Base-by-base conservation (phyloP, 2,797 vertebrate genomes). In the Pseudochirops corinnae region DNA sequence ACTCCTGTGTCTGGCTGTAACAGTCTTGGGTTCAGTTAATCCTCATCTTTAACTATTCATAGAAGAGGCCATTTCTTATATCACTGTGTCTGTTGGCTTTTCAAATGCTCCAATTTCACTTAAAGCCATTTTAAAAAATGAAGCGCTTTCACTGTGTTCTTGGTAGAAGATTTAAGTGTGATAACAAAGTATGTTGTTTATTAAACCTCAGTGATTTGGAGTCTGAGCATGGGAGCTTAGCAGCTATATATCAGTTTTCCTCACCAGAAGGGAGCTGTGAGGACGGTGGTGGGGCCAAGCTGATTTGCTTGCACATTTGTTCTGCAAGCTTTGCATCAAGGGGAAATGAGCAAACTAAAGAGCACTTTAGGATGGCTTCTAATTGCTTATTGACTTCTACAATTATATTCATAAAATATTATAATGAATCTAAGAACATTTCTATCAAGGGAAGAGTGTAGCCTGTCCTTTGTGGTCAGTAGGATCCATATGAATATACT, bases 11-110 rank as follows among this genome's bases (percentile, higher is more conserved):
- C 92, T 21, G 74, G 13, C 55, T 58, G 12, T 94, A n/a, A 12
- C 93, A 29, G 50, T 24, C 57, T 55, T 67, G 31, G 91, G 67
- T 92, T 55, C 91, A 55, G 56, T 93, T 96, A 97, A 95, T 46
- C 55, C 28, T 95, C 5, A 2, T 87, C 24, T 87, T 46, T 87
- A 82, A 26, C 74, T 26, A 87, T 87, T 87, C 21, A 11, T 50
- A 46, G 74, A 24, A 87, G 21, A 46, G 10, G 3, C 10, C 9
- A 26, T 87, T 87, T 87, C 5, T 0, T 0, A 33, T 12, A 7
- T 12, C 56, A 93, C 53, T 96, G 5, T 90, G 2, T 93, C 33
- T 93, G 52, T 57, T 90, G 46, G 26, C 52, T 33, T 90, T 93
- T 91, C 91, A 95, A 26, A 58, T 56, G 26, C 60, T 93, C n/a